Evolutionary conservation across 2,888 invertebrate genomes (phyloP).

Genomic region (Eristalinus aeneus): DNA sequence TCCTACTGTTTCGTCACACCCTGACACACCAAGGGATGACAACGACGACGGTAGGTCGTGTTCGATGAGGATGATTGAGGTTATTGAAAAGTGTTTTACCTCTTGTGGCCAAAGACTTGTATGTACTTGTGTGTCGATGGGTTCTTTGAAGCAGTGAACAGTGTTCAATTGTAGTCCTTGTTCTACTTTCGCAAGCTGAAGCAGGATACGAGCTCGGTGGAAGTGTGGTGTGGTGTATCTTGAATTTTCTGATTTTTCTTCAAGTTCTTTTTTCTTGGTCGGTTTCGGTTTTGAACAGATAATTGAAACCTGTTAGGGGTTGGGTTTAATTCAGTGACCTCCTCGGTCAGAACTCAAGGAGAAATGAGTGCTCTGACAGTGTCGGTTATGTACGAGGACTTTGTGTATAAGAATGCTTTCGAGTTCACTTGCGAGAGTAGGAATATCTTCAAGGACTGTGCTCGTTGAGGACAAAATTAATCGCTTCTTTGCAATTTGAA

Average conservation of each 20-base stretch:
- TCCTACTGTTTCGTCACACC: too few relatives aligned
- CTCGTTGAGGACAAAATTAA: background rate
- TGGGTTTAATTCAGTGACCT: background rate
- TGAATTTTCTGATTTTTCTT: background rate
- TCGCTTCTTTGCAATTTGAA: background rate
- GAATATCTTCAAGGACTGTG: background rate
- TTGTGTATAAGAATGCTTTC: background rate
- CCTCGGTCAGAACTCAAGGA: background rate
- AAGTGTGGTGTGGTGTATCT: background rate
- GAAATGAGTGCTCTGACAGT: background rate
- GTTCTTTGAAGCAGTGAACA: background rate
- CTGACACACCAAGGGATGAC: too few relatives aligned
- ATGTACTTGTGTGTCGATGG: background rate
- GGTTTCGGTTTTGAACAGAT: background rate
- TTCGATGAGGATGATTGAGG: background rate
- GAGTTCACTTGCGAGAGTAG: background rate
- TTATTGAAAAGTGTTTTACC: constrained; percentile 3
- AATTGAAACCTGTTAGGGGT: background rate
- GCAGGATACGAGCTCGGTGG: background rate
- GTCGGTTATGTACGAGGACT: background rate
- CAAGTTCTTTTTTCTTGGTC: background rate
- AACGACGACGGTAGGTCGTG: background rate
- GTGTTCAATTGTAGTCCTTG: background rate
- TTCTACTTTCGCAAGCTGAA: background rate
- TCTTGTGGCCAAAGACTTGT: background rate